phyloP scores from a whole-genome alignment of 2,113 vertebrate genomes.

The Polyodon spathula region DNA sequence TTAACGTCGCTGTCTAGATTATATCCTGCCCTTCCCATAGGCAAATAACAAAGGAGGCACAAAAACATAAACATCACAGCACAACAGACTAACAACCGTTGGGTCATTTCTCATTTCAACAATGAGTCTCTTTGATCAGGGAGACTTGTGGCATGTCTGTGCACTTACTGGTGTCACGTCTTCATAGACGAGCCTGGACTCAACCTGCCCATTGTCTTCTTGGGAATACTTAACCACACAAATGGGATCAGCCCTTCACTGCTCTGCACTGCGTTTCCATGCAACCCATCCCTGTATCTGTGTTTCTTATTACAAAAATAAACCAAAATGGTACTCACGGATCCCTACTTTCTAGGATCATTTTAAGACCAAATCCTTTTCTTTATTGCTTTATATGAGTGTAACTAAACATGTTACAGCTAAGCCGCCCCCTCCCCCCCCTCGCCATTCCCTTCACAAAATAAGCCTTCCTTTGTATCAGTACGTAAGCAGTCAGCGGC shows the following conservation, averaged over 20 bases:
- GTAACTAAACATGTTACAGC: no score
- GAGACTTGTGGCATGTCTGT: not conserved
- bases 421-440: not conserved
- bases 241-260: not conserved
- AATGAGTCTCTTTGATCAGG: not conserved
- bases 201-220: not conserved
- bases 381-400: no score
- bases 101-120: no score
- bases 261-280: not conserved
- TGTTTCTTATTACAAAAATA: no score
- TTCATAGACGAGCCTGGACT: not conserved
- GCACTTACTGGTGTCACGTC: not conserved
- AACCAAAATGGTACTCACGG: no score
- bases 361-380: no score
- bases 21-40: no score
- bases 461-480: conserved; percentile 9
- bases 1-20: no score
- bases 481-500: conserved; percentile 19
- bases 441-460: conserved; percentile 13
- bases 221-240: not conserved
- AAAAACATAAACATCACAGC: no score
- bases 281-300: not conserved
- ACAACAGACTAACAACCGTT: no score
- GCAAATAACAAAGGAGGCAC: no score
- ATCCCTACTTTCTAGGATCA: no score